A percentile compares a stretch with the other conserved stretches of the same genome.
These are phyloP conservation scores for Pachyramphus minor DNA, from an alignment of 2,113 vertebrate species.

Conservation along the genomic window DNA sequence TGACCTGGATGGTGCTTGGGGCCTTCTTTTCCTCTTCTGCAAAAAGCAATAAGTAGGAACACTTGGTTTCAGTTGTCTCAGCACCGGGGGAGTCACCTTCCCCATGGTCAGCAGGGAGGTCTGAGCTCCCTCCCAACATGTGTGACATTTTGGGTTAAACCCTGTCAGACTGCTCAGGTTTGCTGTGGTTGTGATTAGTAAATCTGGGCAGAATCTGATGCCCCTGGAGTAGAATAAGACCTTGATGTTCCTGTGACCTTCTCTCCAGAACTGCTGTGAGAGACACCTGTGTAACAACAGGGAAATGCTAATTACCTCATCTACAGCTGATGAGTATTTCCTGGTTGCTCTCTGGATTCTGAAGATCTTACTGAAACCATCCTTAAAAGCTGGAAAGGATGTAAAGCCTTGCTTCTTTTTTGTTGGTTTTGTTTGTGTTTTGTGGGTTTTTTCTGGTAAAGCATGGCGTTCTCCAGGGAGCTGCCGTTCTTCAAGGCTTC, in stretches of 20 bases:
- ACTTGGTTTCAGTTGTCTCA: background rate
- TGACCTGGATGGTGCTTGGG: conserved; percentile 46
- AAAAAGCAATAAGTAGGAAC: background rate
- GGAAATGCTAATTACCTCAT: background rate
- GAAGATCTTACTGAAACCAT: background rate
- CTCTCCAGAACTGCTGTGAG: background rate
- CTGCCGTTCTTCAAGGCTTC: background rate
- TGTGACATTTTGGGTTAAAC: background rate
- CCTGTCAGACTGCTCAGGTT: background rate
- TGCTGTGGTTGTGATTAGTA: background rate
- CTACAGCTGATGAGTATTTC: background rate
- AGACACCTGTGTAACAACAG: fast-evolving
- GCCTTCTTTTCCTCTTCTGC: conserved; percentile 32
- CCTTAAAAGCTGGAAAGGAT: background rate
- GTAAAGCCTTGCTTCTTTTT: background rate
- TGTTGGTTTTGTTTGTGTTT: background rate
- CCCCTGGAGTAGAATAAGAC: background rate
- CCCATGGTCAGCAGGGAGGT: background rate
- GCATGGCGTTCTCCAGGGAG: background rate
- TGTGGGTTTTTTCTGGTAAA: background rate
- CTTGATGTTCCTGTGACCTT: background rate
- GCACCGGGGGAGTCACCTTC: fast-evolving
- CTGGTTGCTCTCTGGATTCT: background rate
- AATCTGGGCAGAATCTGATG: background rate
- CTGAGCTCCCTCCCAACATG: background rate